Conservation (phyloP, 1,140 invertebrate genomes). For the Probaryconus sp. region DNA sequence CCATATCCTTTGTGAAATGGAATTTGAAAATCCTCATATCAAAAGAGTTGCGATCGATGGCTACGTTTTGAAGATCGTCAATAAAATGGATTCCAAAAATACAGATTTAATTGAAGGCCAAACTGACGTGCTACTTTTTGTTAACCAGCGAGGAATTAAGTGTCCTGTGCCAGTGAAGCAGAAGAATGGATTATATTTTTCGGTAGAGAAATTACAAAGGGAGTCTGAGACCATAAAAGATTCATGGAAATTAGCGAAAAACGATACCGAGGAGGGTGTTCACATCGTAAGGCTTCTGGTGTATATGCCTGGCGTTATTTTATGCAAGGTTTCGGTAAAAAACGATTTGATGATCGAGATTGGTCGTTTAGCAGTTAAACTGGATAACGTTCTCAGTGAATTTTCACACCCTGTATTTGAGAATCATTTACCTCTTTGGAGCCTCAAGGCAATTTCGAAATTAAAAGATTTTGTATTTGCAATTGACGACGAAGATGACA, state of each 20-base stretch:
- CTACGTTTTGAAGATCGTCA: constrained; percentile 90
- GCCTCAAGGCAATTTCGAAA: constrained; percentile 82
- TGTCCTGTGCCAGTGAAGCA: constrained; percentile 85
- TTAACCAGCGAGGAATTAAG: constrained; percentile 81
- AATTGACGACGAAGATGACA: constrained; percentile 81
- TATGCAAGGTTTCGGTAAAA: constrained; percentile 80
- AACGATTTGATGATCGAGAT: constrained; percentile 83
- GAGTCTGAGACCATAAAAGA: constrained; percentile 35
- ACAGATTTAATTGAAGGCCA: constrained; percentile 83
- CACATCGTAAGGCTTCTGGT: constrained; percentile 86
- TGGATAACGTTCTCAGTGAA: constrained; percentile 83
- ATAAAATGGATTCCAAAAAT: constrained; percentile 87
- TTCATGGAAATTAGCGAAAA: constrained; percentile 69
- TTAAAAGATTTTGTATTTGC: constrained; percentile 84
- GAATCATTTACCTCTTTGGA: constrained; percentile 84
- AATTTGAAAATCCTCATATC: constrained; percentile 81
- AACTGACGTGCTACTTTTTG: constrained; percentile 83
- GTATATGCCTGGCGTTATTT: constrained; percentile 84
- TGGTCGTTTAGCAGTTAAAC: constrained; percentile 83
- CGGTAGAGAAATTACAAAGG: constrained; percentile 74
- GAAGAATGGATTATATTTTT: constrained; percentile 81
- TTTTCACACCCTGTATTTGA: constrained; percentile 86
- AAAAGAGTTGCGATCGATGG: constrained; percentile 78
- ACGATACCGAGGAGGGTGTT: no score
- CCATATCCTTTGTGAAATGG: constrained; percentile 76